Evolutionary conservation across 1,140 invertebrate genomes (phyloP), one percentile per base, ranked within the genome.

Genomic region (Heliconius hermathena): DNA sequence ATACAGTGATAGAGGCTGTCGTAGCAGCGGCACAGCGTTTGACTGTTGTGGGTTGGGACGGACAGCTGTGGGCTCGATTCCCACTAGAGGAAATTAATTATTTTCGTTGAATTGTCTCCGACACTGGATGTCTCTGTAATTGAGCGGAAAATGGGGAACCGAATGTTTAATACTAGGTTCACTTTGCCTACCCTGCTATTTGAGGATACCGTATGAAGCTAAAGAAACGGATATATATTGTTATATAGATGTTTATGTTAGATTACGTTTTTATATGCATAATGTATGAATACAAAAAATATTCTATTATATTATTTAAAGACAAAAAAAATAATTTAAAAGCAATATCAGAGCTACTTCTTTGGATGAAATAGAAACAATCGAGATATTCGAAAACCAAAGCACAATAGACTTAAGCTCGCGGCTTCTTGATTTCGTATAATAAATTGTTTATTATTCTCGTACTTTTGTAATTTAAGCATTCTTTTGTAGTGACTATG

Each of bases 371-470:
- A 57, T 4, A 26, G n/a, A 66, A 26, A 66, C 60, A 66, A 26
- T 66, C 22, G 13, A 66, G 5, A 66, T 6, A 66, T 26, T 66
- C 13, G 22, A 66, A 26, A 66, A 26, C 60, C 60, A 66, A 66
- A 66, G 9, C 22, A 26, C 60, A 66, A 29, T 66, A 26, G 22
- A 66, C 60, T 66, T 29, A 66, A 66, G 57, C 57, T 66, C 22
- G 57, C 3, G 57, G 57, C 57, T 66, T 66, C 57, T 66, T 66
- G 57, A 66, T 66, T 66, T 66, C 57, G 57, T 66, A 66, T 26
- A 29, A 66, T 66, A 66, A 66, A 66, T 66, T 60, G 22, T 60
- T 26, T 60, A 60, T 60, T 66, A 66, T 66, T 66, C 22, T 29
- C 57, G 57, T 9, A 16, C 60, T 29, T 66, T 66, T 66, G 60